Base-by-base conservation (phyloP, 2,113 vertebrate species). In the Pimephales promelas region DNA sequence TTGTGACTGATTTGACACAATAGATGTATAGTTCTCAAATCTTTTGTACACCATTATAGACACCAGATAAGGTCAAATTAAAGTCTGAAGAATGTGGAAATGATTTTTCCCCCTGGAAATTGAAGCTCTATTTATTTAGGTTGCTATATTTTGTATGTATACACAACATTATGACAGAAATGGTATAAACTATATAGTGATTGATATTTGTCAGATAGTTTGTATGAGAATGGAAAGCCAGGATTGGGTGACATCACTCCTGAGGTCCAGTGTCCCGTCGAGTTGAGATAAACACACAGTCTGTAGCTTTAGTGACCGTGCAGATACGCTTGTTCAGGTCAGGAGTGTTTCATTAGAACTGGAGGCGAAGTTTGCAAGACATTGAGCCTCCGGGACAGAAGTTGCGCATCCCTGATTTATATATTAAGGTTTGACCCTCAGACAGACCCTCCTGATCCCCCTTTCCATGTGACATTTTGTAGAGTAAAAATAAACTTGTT, bases 91-190 rank as follows among this genome's bases (percentile, higher is more conserved):
- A 95, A 94, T 94, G 93, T 95, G 70, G 70, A 72, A 66, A 24
- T 94, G 89, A 89, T 88, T 89, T 92, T 52, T 73, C 49, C 92
- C 93, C 92, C 91, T 96, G 95, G 96, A 96, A 95, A 95, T 95
- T 94, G 92, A 94, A 95, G 91, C 93, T 96, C 94, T 96, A 96
- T 96, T 96, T 97, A 96, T 96, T 95, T 95, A 95, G 93, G 95
- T 95, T 94, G 94, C 93, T 95, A 94, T 93, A 92, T 94, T 95
- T 95, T 96, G 89, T 96, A 95, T 93, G 95, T 96, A 96, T 94
- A 95, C 93, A 90, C 93, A 91, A 81, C 93, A 93, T 95, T 94
- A 94, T 89, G 91, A 88, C 87, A 90, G 14, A 92, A 92, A 90
- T 91, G 88, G 91, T 92, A 91, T 93, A 89, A 92, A 85, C 86